Evolutionary conservation across 2,113 vertebrate genomes (phyloP), one percentile per base, ranked within the genome.

Genomic region (Odontesthes bonariensis): DNA sequence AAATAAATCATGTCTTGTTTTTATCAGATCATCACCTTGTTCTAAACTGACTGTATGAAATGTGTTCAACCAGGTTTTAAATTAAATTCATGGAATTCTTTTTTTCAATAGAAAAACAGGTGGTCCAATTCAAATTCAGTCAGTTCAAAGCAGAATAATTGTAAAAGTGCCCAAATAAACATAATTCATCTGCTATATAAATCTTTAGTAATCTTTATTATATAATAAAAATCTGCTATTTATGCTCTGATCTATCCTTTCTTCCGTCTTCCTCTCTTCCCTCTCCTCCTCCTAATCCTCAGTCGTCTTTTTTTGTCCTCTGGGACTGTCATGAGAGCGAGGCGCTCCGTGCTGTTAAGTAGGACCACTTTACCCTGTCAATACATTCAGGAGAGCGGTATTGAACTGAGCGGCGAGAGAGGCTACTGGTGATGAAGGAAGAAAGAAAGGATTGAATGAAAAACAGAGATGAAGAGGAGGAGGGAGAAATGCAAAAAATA

Each of bases 351-450:
- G 27, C 75, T 44, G 84, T 89, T 92, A 93, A 93, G 88, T 92
- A 88, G 91, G 59, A 73, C 86, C 91, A 92, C 92, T 94, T 93
- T 89, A 92, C 65, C 35, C 87, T 93, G 92, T 94, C 94, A 92
- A 92, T 94, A 93, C 82, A 82, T 85, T 93, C 93, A 90, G 88
- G 92, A 88, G 70, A 87, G 83, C 60, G 42, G 71, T 88, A 84
- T 88, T 92, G 88, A 93, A 86, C 88, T 66, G 67, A 57, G 61
- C 64, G 27, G 6, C 10, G 47, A 42, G 69, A 51, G 53, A 53
- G n/a, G 57, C 56, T 60, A 1, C 40, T 12, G 0, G 51, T 60
- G 61, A 53, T 46, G 13, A 12, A 57, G 33, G 22, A 2, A 17
- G 31, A 63, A 12, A 19, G 60, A 9, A 35, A 42, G 16, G 51